Evolutionary conservation across 2,113 vertebrate species (phyloP), one percentile per base, ranked within the genome.

Genomic region (Actenoides hombroni): DNA sequence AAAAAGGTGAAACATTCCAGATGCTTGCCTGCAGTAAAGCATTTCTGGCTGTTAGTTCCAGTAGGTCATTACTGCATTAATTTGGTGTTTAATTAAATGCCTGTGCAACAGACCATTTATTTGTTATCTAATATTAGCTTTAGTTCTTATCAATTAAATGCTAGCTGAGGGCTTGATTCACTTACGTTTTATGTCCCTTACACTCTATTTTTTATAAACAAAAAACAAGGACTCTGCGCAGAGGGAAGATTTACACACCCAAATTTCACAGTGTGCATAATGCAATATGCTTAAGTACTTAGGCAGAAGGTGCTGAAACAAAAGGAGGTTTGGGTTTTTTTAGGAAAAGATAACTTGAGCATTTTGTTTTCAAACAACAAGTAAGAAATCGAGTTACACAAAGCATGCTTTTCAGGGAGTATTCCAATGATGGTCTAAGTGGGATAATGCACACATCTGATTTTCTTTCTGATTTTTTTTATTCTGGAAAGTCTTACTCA

Each of bases 41-140:
- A 98, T 98, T 98, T 97, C 97, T 98, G 97, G 98, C 98, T 98
- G 98, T 98, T 98, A 98, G 98, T 98, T 98, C 98, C 97, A 98
- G 98, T 98, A 98, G 98, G 98, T 98, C 98, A 98, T 98, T 98
- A 98, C 98, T 97, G 98, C 98, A 98, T 98, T 98, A 98, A 98
- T 98, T 98, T 98, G 97, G 97, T 98, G 98, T 98, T 98, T 98
- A 98, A 98, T 98, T 98, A 98, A 98, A 98, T 98, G 98, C 98
- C 98, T 98, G 97, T 98, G 98, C 98, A 98, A 98, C 98, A 98
- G 98, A 98, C 98, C 98, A 98, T 98, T 98, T 98, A 98, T 98
- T 98, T 98, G 98, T 98, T 98, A 98, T 98, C 98, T 98, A 98
- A 98, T 98, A 98, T 98, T 98, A 98, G 97, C 98, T 98, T 98